Percentiles rank a stretch among this genome's conserved stretches.
These are phyloP conservation scores for Drosophila robusta DNA, from an alignment of 2,888 invertebrate species.

Conservation along the genomic window DNA sequence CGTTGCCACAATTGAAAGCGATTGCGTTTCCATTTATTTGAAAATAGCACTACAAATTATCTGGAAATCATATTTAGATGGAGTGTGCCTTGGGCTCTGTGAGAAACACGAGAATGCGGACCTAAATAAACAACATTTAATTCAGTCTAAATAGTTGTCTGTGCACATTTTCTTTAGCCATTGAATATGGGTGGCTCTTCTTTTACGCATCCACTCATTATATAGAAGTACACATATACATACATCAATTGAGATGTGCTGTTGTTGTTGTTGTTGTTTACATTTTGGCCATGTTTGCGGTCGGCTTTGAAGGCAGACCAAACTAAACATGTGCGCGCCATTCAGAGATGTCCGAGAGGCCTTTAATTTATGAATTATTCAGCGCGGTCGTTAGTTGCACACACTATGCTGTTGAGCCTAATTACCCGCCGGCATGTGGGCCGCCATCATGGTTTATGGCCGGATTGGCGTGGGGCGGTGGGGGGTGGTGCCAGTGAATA, in stretches of 20 bases:
- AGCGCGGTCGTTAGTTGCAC: slow-evolving; percentile 61
- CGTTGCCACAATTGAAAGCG: no score
- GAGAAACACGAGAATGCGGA: neutral
- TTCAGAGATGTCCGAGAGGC: slow-evolving; percentile 30
- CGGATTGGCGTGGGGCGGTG: neutral
- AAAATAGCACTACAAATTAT: neutral
- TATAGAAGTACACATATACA: neutral
- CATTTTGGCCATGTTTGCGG: slow-evolving; percentile 65
- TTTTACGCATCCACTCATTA: slow-evolving; percentile 4
- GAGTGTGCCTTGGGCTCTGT: neutral
- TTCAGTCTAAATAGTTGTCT: slow-evolving; percentile 5
- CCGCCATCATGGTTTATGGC: neutral
- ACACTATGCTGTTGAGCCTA: slow-evolving; percentile 53
- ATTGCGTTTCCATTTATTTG: neutral
- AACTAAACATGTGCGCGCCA: slow-evolving; percentile 15
- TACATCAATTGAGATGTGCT: slow-evolving; percentile 4
- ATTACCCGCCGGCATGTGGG: slow-evolving; percentile 58
- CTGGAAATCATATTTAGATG: neutral
- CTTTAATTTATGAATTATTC: slow-evolving; percentile 72
- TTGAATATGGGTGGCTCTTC: neutral
- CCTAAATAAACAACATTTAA: neutral
- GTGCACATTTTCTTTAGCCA: slow-evolving; percentile 20
- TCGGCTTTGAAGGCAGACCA: slow-evolving; percentile 46
- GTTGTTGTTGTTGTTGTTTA: slow-evolving; percentile 50
- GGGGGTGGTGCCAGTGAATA: slow-evolving; percentile 45